These are phyloP conservation scores for Cyphomyrmex costatus DNA, from an alignment of 1,140 invertebrate genomes.

Conservation along the genomic window DNA sequence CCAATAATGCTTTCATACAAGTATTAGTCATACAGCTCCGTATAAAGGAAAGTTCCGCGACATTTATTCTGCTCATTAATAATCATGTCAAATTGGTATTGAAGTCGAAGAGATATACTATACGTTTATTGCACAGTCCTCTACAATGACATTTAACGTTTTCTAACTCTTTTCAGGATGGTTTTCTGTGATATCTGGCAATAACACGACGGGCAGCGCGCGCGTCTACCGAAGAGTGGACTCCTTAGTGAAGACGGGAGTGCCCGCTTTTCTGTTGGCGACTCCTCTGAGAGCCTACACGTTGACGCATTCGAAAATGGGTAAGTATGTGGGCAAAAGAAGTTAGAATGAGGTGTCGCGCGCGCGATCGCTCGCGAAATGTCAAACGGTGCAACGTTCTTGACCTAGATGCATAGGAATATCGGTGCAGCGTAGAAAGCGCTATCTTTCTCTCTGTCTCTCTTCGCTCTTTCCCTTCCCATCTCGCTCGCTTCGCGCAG, in stretches of 20 bases:
- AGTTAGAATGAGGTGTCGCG: conserved; percentile 16
- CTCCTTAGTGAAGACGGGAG: conserved; percentile 84
- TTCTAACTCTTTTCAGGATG: conserved; percentile 83
- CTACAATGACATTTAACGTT: not conserved
- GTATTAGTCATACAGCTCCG: not conserved
- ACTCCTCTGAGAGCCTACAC: conserved; percentile 85
- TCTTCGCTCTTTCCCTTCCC: not conserved
- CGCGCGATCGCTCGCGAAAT: conserved; percentile 54
- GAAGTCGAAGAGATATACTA: not conserved
- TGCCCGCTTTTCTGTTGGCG: conserved; percentile 84
- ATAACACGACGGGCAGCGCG: conserved; percentile 82
- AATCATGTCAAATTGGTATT: not conserved
- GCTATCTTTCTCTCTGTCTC: not conserved
- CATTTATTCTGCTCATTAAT: conserved; percentile 26
- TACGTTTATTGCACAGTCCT: not conserved
- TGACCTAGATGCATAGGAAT: conserved; percentile 82
- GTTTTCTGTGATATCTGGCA: conserved; percentile 87
- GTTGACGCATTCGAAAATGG: conserved; percentile 86
- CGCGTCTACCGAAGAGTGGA: conserved; percentile 85
- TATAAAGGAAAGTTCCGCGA: not conserved
- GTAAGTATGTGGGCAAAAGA: conserved; percentile 76
- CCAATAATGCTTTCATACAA: not conserved
- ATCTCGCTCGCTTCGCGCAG: not conserved
- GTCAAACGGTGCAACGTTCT: conserved; percentile 77
- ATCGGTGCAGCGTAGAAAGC: conserved; percentile 64